Base-by-base conservation (phyloP, 2,888 invertebrate species). In the Cosmopolites sordidus region DNA sequence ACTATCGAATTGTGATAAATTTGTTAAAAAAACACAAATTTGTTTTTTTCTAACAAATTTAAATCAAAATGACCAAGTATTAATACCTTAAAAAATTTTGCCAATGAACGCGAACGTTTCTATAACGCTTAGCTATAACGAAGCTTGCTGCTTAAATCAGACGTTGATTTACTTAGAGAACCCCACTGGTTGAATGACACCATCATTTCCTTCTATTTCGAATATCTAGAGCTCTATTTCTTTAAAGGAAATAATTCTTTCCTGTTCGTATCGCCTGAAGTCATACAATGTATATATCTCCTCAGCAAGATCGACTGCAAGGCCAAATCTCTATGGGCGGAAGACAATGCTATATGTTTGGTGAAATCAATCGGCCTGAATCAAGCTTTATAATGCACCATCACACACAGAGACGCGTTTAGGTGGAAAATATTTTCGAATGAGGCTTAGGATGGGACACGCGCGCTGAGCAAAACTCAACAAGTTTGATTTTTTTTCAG, bases 131-230 rank as follows among this genome's bases (percentile, higher is more conserved):
- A 93, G 85, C 71, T 95, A 89, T 75, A 82, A 89, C 67, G 89
- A 93, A 83, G 84, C 62, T 76, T 93, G 56, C 75, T 96, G 39
- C 84, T 89, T 61, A 76, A 83, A 68, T 86, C 88, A 14, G 96
- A 97, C 71, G 73, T 95, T 37, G 79, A 85, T 55, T 76, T 95
- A 49, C 76, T 97, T 54, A 78, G 82, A 62, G 88, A 87, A 15
- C 58, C 66, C 12, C 58, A 61, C 66, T 96, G 96, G 96, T 76
- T 97, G n/a, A 96, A 95, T 72, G 96, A 96, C 73, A 88, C 86
- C 49, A 75, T 94, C 30, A 91, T 97, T 68, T 90, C 91, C 59
- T 96, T 96, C 77, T 94, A 90, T 74, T 92, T 92, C 71, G 93
- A 95, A 77, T 95, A 92, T 73, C 78, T 93, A 64, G 86, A 89